phyloP scores from a whole-genome alignment of 1,140 invertebrate genomes.

The Hormaphis cornu region DNA sequence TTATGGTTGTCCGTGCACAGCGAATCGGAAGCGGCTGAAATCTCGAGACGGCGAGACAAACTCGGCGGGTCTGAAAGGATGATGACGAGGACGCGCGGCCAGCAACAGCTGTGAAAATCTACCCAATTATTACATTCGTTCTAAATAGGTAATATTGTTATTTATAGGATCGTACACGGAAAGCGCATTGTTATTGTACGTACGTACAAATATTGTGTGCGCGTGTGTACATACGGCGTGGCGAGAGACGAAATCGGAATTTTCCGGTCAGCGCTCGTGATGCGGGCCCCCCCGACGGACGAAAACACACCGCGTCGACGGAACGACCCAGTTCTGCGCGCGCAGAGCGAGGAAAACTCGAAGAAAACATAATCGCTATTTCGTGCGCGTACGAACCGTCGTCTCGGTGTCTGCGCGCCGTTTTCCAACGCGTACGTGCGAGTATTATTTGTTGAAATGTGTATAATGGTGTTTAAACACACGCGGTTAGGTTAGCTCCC shows the following conservation, averaged over 20 bases:
- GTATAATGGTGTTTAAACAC: no score
- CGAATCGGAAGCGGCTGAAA: no score
- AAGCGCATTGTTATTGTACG: no score
- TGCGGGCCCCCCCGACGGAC: background rate
- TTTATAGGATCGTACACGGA: no score
- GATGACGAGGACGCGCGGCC: no score
- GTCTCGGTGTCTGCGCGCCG: background rate
- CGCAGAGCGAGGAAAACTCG: background rate
- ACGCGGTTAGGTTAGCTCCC: no score
- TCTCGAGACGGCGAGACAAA: no score
- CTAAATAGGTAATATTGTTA: background rate
- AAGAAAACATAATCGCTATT: slow-evolving; percentile 15
- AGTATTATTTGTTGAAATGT: no score
- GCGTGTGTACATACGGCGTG: no score
- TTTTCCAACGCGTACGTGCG: background rate
- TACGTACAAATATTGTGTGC: no score
- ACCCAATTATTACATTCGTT: slow-evolving; percentile 12
- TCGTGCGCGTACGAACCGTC: slow-evolving; percentile 13
- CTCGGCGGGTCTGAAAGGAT: no score
- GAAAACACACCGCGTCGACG: slow-evolving; percentile 1
- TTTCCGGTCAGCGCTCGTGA: slow-evolving; percentile 30
- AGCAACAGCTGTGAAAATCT: background rate
- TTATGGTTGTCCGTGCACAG: no score
- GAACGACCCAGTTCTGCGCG: slow-evolving; percentile 17
- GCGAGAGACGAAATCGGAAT: slow-evolving; percentile 21